A percentile compares a stretch with the other conserved stretches of the same genome.
Conservation (phyloP, 2,888 invertebrate species). For the Prionchulus punctatus region DNA sequence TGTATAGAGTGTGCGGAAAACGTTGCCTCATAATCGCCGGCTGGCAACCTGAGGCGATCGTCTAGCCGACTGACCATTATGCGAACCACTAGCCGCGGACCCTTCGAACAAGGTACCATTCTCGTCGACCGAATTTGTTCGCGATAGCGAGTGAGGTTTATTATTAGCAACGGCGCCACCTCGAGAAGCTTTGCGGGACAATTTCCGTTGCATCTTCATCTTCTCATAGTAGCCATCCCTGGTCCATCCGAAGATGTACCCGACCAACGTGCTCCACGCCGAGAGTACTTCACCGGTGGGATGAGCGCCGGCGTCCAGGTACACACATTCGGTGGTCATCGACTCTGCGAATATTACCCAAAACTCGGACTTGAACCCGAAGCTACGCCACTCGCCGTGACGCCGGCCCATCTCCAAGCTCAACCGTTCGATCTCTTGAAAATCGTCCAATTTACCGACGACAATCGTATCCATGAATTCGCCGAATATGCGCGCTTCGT, state of each 20-base stretch:
- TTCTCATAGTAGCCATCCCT: constrained; percentile 29
- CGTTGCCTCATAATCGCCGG: too few species aligned
- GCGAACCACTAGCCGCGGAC: too few species aligned
- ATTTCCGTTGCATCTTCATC: constrained; percentile 15
- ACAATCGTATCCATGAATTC: constrained; percentile 24
- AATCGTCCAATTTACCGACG: constrained; percentile 18
- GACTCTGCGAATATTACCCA: constrained; percentile 30
- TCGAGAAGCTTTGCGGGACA: too few species aligned
- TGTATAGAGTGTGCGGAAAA: too few species aligned
- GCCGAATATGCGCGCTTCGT: constrained; percentile 20
- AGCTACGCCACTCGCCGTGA: too few species aligned
- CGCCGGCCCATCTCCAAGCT: constrained; percentile 7
- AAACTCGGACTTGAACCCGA: constrained; percentile 31
- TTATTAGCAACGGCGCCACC: too few species aligned
- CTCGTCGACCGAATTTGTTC: too few species aligned
- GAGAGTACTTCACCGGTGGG: constrained; percentile 10
- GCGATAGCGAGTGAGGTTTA: too few species aligned
- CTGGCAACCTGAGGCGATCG: too few species aligned
- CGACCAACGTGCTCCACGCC: constrained; percentile 27
- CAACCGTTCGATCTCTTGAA: neutral
- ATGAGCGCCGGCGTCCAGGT: constrained; percentile 20
- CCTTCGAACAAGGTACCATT: too few species aligned
- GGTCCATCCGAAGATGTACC: constrained; percentile 24
- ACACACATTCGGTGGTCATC: constrained; percentile 27
- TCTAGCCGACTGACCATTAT: too few species aligned